Conservation (phyloP, 1,140 invertebrate species). For the Achroia grisella region DNA sequence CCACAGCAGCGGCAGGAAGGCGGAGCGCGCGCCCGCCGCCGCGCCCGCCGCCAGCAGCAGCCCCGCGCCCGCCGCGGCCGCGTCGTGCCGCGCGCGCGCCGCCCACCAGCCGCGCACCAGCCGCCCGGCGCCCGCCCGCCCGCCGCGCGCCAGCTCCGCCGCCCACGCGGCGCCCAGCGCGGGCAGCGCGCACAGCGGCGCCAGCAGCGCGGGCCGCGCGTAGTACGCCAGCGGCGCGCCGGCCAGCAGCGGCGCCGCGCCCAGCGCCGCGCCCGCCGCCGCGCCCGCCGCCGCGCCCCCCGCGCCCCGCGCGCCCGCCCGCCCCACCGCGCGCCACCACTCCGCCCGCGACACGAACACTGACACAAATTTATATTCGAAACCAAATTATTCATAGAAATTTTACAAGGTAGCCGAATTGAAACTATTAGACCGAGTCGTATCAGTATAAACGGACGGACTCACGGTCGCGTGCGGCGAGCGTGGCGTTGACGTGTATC, state of each 20-base stretch:
- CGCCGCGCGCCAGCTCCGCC: conserved; percentile 49
- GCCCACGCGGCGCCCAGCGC: conserved; percentile 71
- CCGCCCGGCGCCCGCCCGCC: conserved; percentile 47
- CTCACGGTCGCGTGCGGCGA: conserved; percentile 11
- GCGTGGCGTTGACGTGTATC: conserved; percentile 5
- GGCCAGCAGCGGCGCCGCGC: conserved; percentile 18
- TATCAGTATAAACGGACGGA: no score
- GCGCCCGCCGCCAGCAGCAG: conserved; percentile 71
- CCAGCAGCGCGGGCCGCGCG: conserved; percentile 64
- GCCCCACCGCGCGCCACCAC: conserved; percentile 23
- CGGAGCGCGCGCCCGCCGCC: conserved; percentile 76
- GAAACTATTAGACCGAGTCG: no score
- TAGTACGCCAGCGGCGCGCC: conserved; percentile 35
- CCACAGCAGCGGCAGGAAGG: conserved; percentile 77
- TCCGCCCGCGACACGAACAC: conserved; percentile 18
- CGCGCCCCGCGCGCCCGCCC: conserved; percentile 10
- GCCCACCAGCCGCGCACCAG: conserved; percentile 33
- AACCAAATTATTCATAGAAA: no score
- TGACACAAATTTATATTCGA: no score
- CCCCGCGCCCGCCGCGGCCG: conserved; percentile 67
- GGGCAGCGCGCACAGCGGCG: conserved; percentile 73
- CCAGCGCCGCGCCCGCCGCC: conserved; percentile 17
- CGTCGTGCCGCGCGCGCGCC: conserved; percentile 26
- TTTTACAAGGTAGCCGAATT: no score
- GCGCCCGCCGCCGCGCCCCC: conserved; percentile 8